phyloP scores from a whole-genome alignment of 2,113 vertebrate species.

The Orthonyx spaldingii region DNA sequence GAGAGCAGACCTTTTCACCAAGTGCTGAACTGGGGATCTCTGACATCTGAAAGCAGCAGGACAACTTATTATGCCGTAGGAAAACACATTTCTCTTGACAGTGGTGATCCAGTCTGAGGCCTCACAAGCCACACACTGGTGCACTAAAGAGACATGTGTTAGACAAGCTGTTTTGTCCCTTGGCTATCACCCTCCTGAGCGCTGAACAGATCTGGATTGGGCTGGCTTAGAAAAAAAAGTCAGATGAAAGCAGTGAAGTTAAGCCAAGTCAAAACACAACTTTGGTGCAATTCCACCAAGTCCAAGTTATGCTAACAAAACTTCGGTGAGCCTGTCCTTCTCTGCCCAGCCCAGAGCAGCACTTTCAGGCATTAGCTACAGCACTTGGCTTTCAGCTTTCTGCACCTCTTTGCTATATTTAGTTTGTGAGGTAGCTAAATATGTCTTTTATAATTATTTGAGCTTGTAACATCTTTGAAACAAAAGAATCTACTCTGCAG shows the following conservation, averaged over 20 bases:
- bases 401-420: slow-evolving; percentile 21
- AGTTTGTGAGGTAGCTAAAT: slow-evolving; percentile 48
- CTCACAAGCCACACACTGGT: slow-evolving; percentile 47
- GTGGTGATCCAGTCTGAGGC: slow-evolving; percentile 59
- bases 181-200: slow-evolving; percentile 59
- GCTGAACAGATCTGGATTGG: slow-evolving; percentile 69
- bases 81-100: slow-evolving; percentile 68
- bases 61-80: slow-evolving; percentile 41
- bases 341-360: slow-evolving; percentile 59
- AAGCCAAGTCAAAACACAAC: slow-evolving; percentile 56
- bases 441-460: slow-evolving; percentile 37
- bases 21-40: slow-evolving; percentile 34
- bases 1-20: slow-evolving; percentile 44
- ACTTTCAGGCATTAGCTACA: slow-evolving; percentile 27
- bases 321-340: not conserved
- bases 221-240: slow-evolving; percentile 68
- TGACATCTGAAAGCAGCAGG: slow-evolving; percentile 63
- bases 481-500: slow-evolving; percentile 1
- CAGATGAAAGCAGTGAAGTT: slow-evolving; percentile 69
- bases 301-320: slow-evolving; percentile 43
- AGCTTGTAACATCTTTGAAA: not conserved
- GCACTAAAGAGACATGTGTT: slow-evolving; percentile 73
- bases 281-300: slow-evolving; percentile 35
- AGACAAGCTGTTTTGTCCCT: slow-evolving; percentile 65
- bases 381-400: slow-evolving; percentile 41